Percentiles rank a stretch among this genome's conserved stretches.
phyloP scores from a whole-genome alignment of 1,140 invertebrate species.

The Dufourea novaeangliae region DNA sequence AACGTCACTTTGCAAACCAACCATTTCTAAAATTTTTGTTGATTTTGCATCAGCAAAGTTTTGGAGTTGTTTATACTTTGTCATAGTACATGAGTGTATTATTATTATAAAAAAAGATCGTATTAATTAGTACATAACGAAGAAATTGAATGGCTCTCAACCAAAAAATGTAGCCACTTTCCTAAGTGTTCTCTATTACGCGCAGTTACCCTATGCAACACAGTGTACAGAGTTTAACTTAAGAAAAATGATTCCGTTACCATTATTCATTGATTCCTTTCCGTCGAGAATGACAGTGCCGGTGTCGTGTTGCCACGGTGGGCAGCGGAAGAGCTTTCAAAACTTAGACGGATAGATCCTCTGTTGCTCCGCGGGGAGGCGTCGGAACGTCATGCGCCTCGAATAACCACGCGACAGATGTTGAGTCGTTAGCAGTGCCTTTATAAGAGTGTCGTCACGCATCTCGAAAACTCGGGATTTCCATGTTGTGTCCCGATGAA shows the following conservation, averaged over 20 bases:
- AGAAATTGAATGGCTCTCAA: no score
- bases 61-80: no score
- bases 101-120: no score
- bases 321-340: background rate
- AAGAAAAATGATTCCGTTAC: background rate
- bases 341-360: slow-evolving; percentile 24
- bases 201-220: no score
- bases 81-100: no score
- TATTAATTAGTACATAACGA: no score
- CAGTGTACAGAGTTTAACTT: no score
- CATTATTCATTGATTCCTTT: background rate
- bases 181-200: no score
- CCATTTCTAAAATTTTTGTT: no score
- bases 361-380: slow-evolving; percentile 11
- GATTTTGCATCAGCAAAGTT: no score
- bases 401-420: slow-evolving; percentile 59
- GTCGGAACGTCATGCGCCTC: slow-evolving; percentile 39
- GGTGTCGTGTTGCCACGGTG: background rate
- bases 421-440: slow-evolving; percentile 59
- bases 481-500: slow-evolving; percentile 25
- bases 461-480: slow-evolving; percentile 54
- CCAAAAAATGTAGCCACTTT: no score
- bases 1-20: no score
- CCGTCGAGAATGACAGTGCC: background rate
- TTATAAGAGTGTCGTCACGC: slow-evolving; percentile 66